Conservation (phyloP, 2,888 invertebrate genomes). For the Tetragonula carbonaria region DNA sequence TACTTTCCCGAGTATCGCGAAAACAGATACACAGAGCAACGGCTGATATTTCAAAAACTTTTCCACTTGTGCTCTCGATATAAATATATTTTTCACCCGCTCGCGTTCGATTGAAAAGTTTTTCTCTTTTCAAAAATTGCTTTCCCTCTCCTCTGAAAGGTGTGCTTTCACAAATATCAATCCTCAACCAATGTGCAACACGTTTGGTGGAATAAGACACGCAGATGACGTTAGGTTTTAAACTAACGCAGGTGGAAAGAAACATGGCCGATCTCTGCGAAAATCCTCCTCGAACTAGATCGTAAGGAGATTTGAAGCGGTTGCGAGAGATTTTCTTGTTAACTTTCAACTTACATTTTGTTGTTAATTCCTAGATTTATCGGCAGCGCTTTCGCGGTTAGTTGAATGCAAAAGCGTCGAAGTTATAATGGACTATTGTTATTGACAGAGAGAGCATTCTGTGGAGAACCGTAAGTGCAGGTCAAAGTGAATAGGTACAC, state of each 20-base stretch:
- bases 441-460: not conserved
- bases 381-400: not conserved
- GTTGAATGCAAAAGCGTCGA: not conserved
- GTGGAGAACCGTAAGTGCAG: not conserved
- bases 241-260: constrained; percentile 45
- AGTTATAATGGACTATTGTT: not conserved
- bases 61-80: no score
- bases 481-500: constrained; percentile 14
- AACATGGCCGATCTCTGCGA: not conserved
- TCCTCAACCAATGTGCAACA: not conserved
- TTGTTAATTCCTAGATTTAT: not conserved
- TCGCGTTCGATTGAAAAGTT: no score
- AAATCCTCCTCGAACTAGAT: not conserved
- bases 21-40: no score
- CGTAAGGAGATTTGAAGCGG: not conserved
- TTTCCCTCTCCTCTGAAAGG: no score
- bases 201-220: not conserved
- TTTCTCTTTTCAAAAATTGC: no score
- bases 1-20: no score
- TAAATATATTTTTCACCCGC: no score
- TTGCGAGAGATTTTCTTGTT: not conserved
- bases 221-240: not conserved
- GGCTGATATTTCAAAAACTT: no score
- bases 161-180: no score
- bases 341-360: no score